Percentiles rank a stretch among this genome's conserved stretches.
Conservation (phyloP, 2,797 vertebrate genomes). For the Arremon aurantiirostris region DNA sequence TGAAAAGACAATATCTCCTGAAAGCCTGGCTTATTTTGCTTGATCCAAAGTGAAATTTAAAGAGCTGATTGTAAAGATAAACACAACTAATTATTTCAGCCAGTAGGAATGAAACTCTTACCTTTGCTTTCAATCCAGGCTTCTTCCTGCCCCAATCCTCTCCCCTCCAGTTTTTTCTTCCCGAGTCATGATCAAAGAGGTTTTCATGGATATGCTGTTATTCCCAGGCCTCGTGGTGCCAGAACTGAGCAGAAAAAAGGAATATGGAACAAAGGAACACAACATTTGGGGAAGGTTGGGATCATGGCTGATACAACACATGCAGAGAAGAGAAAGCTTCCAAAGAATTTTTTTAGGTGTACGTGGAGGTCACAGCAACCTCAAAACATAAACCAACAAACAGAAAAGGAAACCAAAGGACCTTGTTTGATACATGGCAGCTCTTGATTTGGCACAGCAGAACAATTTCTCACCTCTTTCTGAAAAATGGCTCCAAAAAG, state of each 20-base stretch:
- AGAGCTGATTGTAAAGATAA: background rate
- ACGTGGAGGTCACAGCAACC: background rate
- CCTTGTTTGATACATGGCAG: accelerated
- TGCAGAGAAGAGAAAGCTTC: background rate
- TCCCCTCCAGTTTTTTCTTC: background rate
- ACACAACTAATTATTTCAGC: background rate
- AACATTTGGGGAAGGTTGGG: background rate
- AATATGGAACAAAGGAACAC: background rate
- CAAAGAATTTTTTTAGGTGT: background rate
- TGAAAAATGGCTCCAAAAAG: background rate
- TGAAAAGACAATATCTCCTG: background rate
- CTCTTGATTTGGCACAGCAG: background rate
- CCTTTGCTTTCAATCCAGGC: background rate
- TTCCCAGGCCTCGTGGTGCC: accelerated
- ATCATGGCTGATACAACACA: no score
- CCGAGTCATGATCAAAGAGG: background rate
- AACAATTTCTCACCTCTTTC: background rate
- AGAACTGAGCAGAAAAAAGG: background rate
- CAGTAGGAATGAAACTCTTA: background rate
- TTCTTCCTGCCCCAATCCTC: background rate
- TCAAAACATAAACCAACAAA: background rate
- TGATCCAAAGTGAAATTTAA: background rate
- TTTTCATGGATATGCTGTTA: background rate
- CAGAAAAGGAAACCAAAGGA: background rate
- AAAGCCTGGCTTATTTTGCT: background rate